Evolutionary conservation across 2,888 invertebrate species (phyloP).

Genomic region (Pocota personata): DNA sequence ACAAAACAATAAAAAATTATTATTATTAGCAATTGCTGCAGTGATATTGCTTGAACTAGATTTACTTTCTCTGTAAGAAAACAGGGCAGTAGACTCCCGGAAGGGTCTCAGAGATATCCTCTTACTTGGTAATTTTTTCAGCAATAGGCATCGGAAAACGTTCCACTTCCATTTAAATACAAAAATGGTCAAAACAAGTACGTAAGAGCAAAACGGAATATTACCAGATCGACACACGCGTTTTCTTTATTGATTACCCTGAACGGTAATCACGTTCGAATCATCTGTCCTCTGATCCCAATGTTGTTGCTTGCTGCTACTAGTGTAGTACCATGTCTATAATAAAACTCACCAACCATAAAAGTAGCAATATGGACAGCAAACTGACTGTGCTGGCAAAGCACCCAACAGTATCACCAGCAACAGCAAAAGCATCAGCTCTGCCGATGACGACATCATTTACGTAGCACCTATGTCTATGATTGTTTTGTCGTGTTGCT

Average conservation of each 20-base stretch:
- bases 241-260: slow-evolving; percentile 3
- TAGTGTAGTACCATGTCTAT: background rate
- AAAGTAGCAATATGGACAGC: background rate
- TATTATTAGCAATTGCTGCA: background rate
- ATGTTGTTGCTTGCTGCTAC: background rate
- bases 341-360: background rate
- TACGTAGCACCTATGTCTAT: slow-evolving; percentile 11
- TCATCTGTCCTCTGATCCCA: slow-evolving; percentile 10
- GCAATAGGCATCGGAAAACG: no score
- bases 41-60: background rate
- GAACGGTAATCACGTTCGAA: background rate
- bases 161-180: background rate
- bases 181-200: background rate
- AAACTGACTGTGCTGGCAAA: background rate
- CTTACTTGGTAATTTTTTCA: background rate
- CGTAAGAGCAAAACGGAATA: background rate
- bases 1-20: background rate
- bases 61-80: background rate
- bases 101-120: background rate
- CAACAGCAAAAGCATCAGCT: slow-evolving; percentile 1
- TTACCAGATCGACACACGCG: background rate
- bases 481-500: slow-evolving; percentile 34
- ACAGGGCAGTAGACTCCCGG: background rate
- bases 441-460: slow-evolving; percentile 36
- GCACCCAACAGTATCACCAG: no score